Evolutionary conservation across 2,888 invertebrate species (phyloP).

Genomic region (Stramonita haemastoma): DNA sequence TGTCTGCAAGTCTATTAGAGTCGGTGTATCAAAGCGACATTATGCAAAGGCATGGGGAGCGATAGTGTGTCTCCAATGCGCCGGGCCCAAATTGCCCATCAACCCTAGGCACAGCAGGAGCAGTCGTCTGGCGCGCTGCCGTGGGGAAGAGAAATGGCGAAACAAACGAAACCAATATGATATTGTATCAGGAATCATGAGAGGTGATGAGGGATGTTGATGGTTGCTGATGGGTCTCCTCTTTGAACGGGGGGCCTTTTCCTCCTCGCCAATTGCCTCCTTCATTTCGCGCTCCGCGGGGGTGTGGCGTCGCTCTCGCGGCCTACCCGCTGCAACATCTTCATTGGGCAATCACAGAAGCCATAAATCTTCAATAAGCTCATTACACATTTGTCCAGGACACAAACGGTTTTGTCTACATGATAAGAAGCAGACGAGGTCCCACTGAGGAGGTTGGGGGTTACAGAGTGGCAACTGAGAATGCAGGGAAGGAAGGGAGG

Average conservation of each 20-base stretch:
- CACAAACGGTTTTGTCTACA: constrained; percentile 42
- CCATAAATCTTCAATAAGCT: constrained; percentile 46
- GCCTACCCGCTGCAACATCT: constrained; percentile 34
- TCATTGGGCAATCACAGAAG: constrained; percentile 43
- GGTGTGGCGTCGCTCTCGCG: constrained; percentile 38
- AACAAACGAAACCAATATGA: constrained; percentile 44
- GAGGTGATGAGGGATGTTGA: constrained; percentile 39
- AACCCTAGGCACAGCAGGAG: constrained; percentile 24
- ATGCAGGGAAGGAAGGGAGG: background rate
- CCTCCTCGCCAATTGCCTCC: constrained; percentile 27
- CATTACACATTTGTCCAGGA: constrained; percentile 44
- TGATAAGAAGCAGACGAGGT: constrained; percentile 41
- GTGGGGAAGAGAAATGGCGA: constrained; percentile 32
- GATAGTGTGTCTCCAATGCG: constrained; percentile 32
- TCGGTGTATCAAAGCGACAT: constrained; percentile 29
- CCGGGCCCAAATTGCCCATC: constrained; percentile 32
- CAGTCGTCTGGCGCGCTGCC: constrained; percentile 18
- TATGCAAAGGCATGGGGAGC: constrained; percentile 24
- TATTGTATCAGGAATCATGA: constrained; percentile 40
- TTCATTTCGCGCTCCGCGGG: constrained; percentile 39
- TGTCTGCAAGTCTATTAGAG: constrained; percentile 30
- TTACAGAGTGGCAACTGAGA: background rate
- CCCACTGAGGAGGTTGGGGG: constrained; percentile 37
- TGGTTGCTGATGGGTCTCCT: background rate
- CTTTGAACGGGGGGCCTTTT: constrained; percentile 37